Evolutionary conservation across 2,113 vertebrate genomes (phyloP).

Genomic region (Todiramphus chloris): DNA sequence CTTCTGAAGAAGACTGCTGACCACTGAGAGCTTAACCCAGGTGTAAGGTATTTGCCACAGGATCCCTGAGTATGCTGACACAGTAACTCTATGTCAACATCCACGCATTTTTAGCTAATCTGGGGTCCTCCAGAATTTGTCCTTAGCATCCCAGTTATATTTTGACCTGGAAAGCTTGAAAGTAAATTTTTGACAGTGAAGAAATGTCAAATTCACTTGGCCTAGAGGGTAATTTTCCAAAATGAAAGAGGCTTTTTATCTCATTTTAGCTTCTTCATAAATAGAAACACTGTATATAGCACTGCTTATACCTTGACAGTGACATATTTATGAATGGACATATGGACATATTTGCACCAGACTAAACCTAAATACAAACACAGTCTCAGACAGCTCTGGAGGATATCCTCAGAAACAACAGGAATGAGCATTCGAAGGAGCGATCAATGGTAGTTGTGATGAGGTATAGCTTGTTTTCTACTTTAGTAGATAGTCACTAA

Average conservation of each 20-base stretch:
- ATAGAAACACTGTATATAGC: background rate
- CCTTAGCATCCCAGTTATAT: background rate
- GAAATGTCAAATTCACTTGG: background rate
- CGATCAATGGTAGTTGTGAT: background rate
- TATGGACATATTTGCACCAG: background rate
- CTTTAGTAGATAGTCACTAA: background rate
- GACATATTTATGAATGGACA: background rate
- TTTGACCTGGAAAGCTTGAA: background rate
- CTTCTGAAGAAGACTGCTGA: background rate
- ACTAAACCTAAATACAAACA: background rate
- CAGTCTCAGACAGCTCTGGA: background rate
- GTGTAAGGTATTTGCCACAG: background rate
- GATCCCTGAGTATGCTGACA: background rate
- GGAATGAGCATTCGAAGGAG: background rate
- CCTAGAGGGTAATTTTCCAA: background rate
- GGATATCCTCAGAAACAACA: background rate
- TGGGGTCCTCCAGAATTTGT: background rate
- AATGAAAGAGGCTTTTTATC: background rate
- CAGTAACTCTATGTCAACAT: background rate
- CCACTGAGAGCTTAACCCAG: background rate
- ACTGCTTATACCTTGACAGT: background rate
- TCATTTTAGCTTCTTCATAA: background rate
- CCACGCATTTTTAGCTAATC: background rate
- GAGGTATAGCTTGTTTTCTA: background rate
- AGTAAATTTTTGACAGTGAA: background rate